Evolutionary conservation across 2,888 invertebrate genomes (phyloP), one percentile per base, ranked within the genome.

Genomic region (Limnephilus lunatus): DNA sequence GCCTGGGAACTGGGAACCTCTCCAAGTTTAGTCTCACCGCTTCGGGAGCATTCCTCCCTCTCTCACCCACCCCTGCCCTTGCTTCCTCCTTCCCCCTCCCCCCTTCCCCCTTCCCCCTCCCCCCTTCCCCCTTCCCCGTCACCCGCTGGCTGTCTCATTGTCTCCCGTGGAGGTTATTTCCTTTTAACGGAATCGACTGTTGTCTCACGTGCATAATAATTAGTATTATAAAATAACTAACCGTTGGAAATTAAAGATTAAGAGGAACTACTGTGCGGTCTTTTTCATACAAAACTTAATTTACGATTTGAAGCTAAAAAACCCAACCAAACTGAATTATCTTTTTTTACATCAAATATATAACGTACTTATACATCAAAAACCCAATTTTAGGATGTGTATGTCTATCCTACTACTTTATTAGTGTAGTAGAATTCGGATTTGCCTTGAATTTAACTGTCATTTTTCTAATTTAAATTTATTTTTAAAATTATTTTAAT

Each of bases 101-200:
- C 68, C 68, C 5, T 19, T 5, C 53, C 5, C 53, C 3, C 53
- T 7, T 19, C 19, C 53, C 1, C 68, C 68, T 68, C 1, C 25
- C 25, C 68, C 25, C 7, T 25, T n/a, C 5, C 68, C 68, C 68
- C 5, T 19, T 5, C 53, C 5, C 53, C 3, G 3, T 7, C 53
- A 53, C 53, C 19, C 15, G 35, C 83, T 83, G 83, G 83, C 35
- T 15, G 83, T 83, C 83, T 83, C 19, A 83, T 83, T 83, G 83
- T 83, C 83, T 83, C 83, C 83, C 35, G 83, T 35, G 19, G 25
- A 83, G 83, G 83, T 83, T 83, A 83, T 83, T 83, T 35, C 35
- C 35, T 83, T 83, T 83, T 35, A 35, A 83, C 83, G 83, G 83
- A 11, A 68, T 25, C 68, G 25, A 68, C 7, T 68, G 68, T 68